Percentiles rank a stretch among this genome's conserved stretches.
phyloP scores from a whole-genome alignment of 2,797 vertebrate species.

The Ciconia nigra region DNA sequence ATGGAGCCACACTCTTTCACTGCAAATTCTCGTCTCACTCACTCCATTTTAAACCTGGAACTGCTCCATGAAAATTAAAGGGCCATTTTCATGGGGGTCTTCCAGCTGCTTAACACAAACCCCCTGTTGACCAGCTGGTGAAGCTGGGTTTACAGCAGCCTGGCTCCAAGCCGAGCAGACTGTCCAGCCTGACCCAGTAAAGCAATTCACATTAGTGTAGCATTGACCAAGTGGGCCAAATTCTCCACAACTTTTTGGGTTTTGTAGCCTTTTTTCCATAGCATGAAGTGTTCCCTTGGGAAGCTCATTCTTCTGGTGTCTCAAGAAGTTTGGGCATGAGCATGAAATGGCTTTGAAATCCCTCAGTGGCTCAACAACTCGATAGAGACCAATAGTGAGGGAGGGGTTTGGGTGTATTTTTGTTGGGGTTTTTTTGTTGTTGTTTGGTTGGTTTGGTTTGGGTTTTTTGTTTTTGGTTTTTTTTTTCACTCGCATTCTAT shows the following conservation, averaged over 20 bases:
- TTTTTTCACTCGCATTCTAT: not conserved
- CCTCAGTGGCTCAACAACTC: not conserved
- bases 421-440: not conserved
- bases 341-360: not conserved
- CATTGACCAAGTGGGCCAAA: not conserved
- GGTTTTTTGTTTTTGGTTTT: not conserved
- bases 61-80: not conserved
- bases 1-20: accelerated
- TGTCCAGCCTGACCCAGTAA: not conserved
- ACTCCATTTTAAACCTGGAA: slow-evolving; percentile 9
- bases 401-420: not conserved
- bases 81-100: not conserved
- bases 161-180: not conserved
- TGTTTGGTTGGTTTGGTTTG: not conserved
- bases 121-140: not conserved
- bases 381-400: not conserved
- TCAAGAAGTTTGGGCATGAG: not conserved
- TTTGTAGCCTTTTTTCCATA: not conserved
- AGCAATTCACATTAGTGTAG: not conserved
- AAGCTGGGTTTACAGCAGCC: not conserved
- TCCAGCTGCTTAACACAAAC: not conserved
- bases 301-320: not conserved
- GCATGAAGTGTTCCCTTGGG: not conserved
- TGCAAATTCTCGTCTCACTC: not conserved
- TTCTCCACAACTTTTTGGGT: not conserved